Base-by-base conservation (phyloP, 2,113 vertebrate genomes). In the Sterrhoptilus dennistouni region DNA sequence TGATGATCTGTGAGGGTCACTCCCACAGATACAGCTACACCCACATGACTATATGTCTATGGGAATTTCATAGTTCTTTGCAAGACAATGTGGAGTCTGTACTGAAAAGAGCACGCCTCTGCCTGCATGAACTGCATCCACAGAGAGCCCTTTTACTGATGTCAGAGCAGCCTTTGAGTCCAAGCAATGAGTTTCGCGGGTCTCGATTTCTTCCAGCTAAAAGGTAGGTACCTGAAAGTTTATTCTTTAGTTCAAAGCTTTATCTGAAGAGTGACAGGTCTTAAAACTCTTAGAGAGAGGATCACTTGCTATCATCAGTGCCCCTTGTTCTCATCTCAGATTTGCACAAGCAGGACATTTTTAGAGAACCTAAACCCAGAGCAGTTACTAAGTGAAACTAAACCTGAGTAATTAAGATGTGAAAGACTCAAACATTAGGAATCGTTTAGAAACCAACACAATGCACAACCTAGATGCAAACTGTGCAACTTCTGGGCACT, bases 1-100 rank as follows among this genome's bases (percentile, higher is more conserved):
- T 12, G 28, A 36, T 1, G 1, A 60, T 19, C 24, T 9, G 49
- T 28, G 80, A 72, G 77, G 61, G 71, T 77, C 79, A 70, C 18
- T 74, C 42, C 23, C 11, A 5, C 1, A 24, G 54, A 42, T 24
- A 24, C 23, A 77, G 47, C 79, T 63, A 57, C 21, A 77, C 7
- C 45, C 36, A 64, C n/a, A 9, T 2, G 27, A 52, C 9, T 36
- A 1, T 4, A 22, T 0, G 1, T 25, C 61, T 47, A 22, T 13
- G 12, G 85, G 53, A 14, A 88, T 70, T 57, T 57, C 31, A 24
- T 15, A 5, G 72, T 69, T 88, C 25, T 86, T 74, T 54, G 7
- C 29, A 45, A 21, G 13, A 75, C 85, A n/a, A 53, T 0, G 0
- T 1, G 5, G 60, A 81, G 13, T 28, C n/a, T 83, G 42, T 53